phyloP scores from a whole-genome alignment of 1,140 invertebrate species.

The Brachionus rotundiformis region DNA sequence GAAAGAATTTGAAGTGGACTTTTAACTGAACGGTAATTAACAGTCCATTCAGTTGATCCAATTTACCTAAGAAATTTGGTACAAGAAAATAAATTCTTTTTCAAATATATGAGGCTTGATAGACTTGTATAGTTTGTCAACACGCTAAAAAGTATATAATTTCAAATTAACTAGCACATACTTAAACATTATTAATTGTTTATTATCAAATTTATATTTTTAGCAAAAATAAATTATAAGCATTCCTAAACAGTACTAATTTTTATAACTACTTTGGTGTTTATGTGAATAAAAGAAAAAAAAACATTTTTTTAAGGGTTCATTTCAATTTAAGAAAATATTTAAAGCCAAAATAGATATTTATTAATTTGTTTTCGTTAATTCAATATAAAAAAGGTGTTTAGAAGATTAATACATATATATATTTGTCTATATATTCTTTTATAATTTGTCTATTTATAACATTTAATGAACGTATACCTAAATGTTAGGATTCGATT shows the following conservation, averaged over 20 bases:
- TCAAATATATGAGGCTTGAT: neutral
- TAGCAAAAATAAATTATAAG: neutral
- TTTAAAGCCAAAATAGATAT: neutral
- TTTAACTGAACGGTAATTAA: neutral
- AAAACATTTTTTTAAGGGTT: neutral
- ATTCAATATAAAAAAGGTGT: no score
- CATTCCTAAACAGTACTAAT: neutral
- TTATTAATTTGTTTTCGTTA: neutral
- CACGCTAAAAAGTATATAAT: neutral
- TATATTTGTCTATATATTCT: no score
- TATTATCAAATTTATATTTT: neutral
- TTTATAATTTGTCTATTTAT: no score
- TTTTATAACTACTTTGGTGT: neutral
- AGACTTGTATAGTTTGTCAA: neutral
- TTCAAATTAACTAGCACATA: neutral
- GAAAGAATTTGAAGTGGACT: neutral
- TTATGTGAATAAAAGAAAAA: neutral
- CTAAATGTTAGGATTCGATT: no score
- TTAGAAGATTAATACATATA: no score
- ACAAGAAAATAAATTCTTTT: neutral
- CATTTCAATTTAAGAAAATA: neutral
- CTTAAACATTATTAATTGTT: conserved; percentile 3
- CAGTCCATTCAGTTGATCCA: neutral
- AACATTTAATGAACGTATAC: no score
- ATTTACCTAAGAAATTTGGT: neutral